phyloP scores from a whole-genome alignment of 2,113 vertebrate species.

The Dolichallabes microphthalmus region DNA sequence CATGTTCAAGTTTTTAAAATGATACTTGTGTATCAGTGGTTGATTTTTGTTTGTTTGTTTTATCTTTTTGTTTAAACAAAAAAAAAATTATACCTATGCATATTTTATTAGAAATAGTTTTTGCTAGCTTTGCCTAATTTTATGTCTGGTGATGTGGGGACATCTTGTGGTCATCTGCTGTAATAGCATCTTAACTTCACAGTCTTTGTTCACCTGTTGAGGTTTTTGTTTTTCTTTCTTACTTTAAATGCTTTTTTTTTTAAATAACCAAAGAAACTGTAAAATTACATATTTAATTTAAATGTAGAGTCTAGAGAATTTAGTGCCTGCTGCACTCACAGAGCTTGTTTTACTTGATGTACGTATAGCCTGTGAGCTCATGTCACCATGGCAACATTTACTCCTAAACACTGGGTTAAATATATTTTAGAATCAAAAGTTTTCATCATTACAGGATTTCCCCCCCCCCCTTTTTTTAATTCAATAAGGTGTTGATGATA shows the following conservation, averaged over 20 bases:
- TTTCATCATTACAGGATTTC: constrained; percentile 13
- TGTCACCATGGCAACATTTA: constrained; percentile 54
- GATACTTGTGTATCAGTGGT: constrained; percentile 53
- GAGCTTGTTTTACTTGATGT: constrained; percentile 38
- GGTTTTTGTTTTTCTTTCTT: not conserved
- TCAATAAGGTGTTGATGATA: not conserved
- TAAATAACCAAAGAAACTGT: constrained; percentile 70
- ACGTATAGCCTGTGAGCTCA: constrained; percentile 53
- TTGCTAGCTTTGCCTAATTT: constrained; percentile 55
- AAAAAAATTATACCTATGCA: constrained; percentile 5
- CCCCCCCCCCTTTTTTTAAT: not conserved
- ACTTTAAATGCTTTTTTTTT: constrained; percentile 30
- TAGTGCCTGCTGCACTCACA: constrained; percentile 49
- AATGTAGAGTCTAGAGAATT: constrained; percentile 67
- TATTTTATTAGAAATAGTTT: constrained; percentile 9
- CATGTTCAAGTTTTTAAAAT: constrained; percentile 26
- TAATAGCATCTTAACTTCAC: constrained; percentile 54
- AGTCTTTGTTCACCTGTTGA: constrained; percentile 34
- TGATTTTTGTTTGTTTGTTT: not conserved
- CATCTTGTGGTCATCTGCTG: constrained; percentile 62
- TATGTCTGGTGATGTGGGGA: constrained; percentile 38
- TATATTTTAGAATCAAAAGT: constrained; percentile 31
- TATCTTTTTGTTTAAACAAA: not conserved
- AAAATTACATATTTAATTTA: constrained; percentile 47
- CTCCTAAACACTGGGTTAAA: constrained; percentile 53